Conservation (phyloP, 2,113 vertebrate species). For the Oxyruncus cristatus region DNA sequence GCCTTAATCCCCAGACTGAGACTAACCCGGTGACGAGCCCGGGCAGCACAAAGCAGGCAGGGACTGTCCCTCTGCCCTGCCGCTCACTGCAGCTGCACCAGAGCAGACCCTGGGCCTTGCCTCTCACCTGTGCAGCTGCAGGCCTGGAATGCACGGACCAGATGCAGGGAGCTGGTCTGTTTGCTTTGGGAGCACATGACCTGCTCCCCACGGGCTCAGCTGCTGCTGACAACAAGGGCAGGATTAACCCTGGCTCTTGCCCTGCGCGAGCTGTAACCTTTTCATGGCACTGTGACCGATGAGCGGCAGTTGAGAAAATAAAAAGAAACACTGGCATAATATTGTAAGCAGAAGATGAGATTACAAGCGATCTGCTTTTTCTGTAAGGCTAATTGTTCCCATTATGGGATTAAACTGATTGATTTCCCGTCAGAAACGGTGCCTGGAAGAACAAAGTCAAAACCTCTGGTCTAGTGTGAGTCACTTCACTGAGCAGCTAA, state of each 20-base stretch:
- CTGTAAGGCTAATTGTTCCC: slow-evolving; percentile 42
- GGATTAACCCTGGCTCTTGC: neutral
- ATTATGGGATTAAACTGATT: slow-evolving; percentile 60
- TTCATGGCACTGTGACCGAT: neutral
- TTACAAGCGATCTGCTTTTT: slow-evolving; percentile 6
- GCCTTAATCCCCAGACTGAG: neutral
- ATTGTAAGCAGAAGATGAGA: neutral
- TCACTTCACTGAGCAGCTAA: neutral
- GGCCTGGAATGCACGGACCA: fast-evolving
- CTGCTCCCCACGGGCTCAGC: neutral
- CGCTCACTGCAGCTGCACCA: neutral
- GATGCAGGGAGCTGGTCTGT: neutral
- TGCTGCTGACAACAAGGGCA: neutral
- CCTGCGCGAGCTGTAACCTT: neutral
- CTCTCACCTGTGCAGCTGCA: neutral
- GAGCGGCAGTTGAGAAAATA: neutral
- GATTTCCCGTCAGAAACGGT: slow-evolving; percentile 21
- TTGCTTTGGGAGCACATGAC: neutral
- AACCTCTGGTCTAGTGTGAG: neutral
- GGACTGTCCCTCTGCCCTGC: neutral
- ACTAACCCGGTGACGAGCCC: fast-evolving
- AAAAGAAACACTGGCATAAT: neutral
- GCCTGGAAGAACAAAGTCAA: slow-evolving; percentile 32
- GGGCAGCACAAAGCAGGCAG: neutral
- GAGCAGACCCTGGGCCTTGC: neutral